A percentile compares a stretch with the other conserved stretches of the same genome.
Conservation (phyloP, 2,113 vertebrate genomes). For the Ciconia boyciana region DNA sequence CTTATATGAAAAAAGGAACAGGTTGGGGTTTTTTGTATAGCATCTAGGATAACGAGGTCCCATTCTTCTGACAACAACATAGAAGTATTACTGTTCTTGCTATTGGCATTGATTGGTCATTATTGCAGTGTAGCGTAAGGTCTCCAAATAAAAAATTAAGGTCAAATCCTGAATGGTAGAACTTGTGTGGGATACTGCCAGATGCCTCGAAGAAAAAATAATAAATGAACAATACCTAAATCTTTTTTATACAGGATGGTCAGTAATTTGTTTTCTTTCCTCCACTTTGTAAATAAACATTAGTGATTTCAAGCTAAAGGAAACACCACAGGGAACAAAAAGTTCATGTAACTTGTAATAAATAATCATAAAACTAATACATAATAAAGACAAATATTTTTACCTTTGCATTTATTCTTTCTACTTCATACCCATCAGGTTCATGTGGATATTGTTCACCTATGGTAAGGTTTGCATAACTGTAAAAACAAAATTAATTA, state of each 20-base stretch:
- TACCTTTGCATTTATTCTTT: slow-evolving; percentile 76
- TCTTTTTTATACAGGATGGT: neutral
- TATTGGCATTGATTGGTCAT: neutral
- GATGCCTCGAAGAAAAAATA: neutral
- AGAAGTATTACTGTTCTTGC: neutral
- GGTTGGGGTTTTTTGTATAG: neutral
- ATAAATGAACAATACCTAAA: neutral
- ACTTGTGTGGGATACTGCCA: neutral
- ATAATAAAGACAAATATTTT: neutral
- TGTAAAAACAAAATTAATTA: slow-evolving; percentile 49
- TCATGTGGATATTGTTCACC: slow-evolving; percentile 73
- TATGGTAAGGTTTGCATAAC: slow-evolving; percentile 84
- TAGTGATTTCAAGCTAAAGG: neutral
- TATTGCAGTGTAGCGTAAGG: neutral
- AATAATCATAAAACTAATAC: neutral
- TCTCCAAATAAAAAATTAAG: neutral
- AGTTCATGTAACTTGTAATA: neutral
- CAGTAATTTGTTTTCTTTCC: neutral
- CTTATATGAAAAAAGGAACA: neutral
- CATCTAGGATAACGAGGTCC: neutral
- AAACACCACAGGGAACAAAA: neutral
- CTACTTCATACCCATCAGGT: slow-evolving; percentile 74
- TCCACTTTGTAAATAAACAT: neutral
- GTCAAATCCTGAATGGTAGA: neutral
- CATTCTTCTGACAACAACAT: neutral